Evolutionary conservation across 2,113 vertebrate species (phyloP).

Genomic region (Carollia perspicillata): DNA sequence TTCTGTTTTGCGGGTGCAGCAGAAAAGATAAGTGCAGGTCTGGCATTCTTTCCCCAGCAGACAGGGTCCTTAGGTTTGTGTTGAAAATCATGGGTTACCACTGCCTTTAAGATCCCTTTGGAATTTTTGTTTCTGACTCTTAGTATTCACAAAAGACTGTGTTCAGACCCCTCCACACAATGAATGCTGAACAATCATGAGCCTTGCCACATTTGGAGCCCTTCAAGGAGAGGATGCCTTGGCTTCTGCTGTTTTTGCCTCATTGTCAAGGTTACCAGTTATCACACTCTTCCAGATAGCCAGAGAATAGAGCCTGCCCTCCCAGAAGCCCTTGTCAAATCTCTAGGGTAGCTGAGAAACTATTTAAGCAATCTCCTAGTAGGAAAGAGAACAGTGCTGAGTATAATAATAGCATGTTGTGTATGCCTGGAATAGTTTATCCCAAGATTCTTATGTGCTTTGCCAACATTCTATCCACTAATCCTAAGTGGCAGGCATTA

Average conservation of each 20-base stretch:
- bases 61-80: neutral
- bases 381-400: neutral
- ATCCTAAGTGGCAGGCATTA: constrained; percentile 51
- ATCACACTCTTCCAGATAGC: neutral
- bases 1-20: neutral
- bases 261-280: neutral
- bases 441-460: neutral
- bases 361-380: neutral
- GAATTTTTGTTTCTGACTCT: neutral
- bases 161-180: neutral
- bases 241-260: neutral
- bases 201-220: neutral
- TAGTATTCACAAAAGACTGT: neutral
- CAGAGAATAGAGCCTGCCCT: neutral
- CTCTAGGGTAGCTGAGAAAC: neutral
- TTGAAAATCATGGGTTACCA: neutral
- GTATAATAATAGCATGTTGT: neutral
- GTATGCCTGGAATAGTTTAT: neutral
- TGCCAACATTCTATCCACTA: constrained; percentile 21
- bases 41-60: neutral
- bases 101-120: neutral
- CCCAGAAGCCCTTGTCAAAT: neutral
- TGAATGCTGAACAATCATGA: neutral
- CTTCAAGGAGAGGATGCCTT: neutral
- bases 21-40: neutral